Conservation (phyloP, 1,140 invertebrate genomes). For the Bicyclus anynana region DNA sequence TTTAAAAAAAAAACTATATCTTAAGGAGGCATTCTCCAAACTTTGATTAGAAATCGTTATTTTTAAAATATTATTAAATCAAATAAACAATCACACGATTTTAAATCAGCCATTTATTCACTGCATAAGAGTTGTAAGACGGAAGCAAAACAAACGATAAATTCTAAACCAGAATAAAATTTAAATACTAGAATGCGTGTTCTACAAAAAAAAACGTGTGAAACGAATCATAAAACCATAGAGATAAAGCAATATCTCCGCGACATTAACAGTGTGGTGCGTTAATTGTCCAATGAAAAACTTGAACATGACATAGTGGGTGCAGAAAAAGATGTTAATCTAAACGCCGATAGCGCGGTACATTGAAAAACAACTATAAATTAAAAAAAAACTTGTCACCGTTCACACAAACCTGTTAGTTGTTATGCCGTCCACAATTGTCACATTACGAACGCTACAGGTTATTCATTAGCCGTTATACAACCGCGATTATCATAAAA, state of each 20-base stretch:
- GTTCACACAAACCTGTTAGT: constrained; percentile 29
- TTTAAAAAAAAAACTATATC: no score
- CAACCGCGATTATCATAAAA: constrained; percentile 67
- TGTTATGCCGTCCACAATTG: constrained; percentile 32
- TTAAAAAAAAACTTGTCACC: constrained; percentile 35
- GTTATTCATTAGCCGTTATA: constrained; percentile 69
- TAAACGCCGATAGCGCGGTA: constrained; percentile 19
- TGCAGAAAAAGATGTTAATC: constrained; percentile 22
- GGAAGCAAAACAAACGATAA: no score
- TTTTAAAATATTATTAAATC: no score
- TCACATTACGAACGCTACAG: constrained; percentile 46
- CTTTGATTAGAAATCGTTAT: no score
- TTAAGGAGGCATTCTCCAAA: no score
- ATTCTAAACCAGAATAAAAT: no score
- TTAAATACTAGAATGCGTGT: no score
- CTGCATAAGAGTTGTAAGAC: no score
- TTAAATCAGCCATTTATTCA: no score
- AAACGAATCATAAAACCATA: background rate
- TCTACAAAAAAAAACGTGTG: background rate
- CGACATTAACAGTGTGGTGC: background rate
- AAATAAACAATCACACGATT: no score
- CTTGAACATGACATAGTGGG: constrained; percentile 1
- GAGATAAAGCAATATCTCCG: background rate
- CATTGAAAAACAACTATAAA: constrained; percentile 12
- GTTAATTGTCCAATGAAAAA: constrained; percentile 1